Base-by-base conservation (phyloP, 2,888 invertebrate genomes). In the Strigamia transsilvanica region DNA sequence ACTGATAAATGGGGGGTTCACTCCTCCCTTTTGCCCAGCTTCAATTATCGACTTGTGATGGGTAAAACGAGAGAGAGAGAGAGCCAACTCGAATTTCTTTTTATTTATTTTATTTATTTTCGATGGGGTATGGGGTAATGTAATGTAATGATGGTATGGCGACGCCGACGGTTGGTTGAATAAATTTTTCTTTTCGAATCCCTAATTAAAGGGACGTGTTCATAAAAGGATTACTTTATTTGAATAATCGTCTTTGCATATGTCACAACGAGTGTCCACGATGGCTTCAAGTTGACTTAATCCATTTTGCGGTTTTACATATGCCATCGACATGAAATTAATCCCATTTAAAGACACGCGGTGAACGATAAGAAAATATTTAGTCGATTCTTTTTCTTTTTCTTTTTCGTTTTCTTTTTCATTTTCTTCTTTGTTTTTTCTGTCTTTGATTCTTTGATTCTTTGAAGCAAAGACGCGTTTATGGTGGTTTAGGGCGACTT, bases 191-290 rank as follows among this genome's bases (percentile, higher is more conserved):
- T 21, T 66, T 66, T 21, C 61, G 18, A 51, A 51, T 51, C 21
- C 12, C 13, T 73, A 73, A 73, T 73, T 73, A 73, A 73, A 73
- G 73, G 73, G 73, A 73, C 73, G 73, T 73, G 73, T 73, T 73
- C 23, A 27, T 73, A 73, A 73, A 73, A n/a, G 73, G 73, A 73
- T 73, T 56, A 56, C 18, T 9, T 1, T 32, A 73, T 73, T 73
- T 73, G 73, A 73, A 73, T 73, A 73, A 73, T 73, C 73, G 73
- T 73, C 73, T 73, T 73, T 56, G 56, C 56, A 73, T 32, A 15
- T 73, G 73, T 73, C 56, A 56, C 56, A 56, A 56, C 18, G 56
- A 56, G 56, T 56, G 56, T 56, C 46, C 46, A 46, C 46, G 56
- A 18, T 18, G n/a, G 18, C 56, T 56, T 56, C 56, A 56, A 56